These are phyloP conservation scores for Hyposmocoma kahamanoa DNA, from an alignment of 1,140 invertebrate genomes.

Conservation along the genomic window DNA sequence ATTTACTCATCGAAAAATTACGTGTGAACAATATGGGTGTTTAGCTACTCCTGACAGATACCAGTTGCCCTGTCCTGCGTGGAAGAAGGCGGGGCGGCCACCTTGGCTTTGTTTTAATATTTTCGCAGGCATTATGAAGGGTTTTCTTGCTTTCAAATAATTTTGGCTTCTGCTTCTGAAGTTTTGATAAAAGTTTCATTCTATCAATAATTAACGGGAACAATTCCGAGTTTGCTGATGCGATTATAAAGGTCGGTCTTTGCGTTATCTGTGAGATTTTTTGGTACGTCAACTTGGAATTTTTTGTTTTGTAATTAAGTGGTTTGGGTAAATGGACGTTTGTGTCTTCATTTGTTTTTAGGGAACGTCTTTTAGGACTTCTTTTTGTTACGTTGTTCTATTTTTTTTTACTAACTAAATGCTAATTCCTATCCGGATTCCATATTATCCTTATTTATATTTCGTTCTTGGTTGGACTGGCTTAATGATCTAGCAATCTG, in stretches of 20 bases:
- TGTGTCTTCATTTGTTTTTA: too few species aligned
- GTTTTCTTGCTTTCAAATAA: constrained; percentile 72
- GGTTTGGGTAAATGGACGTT: constrained; percentile 20
- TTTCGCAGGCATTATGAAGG: constrained; percentile 72
- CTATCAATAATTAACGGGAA: constrained; percentile 72
- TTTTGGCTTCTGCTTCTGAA: constrained; percentile 71
- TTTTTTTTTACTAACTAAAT: too few species aligned
- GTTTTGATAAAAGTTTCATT: constrained; percentile 74
- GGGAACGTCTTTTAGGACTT: too few species aligned
- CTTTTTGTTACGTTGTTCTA: too few species aligned
- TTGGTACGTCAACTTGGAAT: background rate
- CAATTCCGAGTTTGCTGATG: constrained; percentile 53
- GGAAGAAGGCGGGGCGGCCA: constrained; percentile 54
- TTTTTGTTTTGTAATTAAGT: constrained; percentile 29
- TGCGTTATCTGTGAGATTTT: constrained; percentile 49
- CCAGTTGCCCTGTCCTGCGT: constrained; percentile 47
- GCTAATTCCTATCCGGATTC: too few species aligned
- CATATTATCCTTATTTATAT: too few species aligned
- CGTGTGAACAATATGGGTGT: too few species aligned
- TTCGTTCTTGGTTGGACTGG: too few species aligned
- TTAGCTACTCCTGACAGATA: too few species aligned
- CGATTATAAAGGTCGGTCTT: constrained; percentile 64
- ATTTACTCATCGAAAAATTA: too few species aligned
- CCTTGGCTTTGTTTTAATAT: constrained; percentile 73
- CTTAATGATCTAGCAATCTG: too few species aligned